Evolutionary conservation across 2,797 vertebrate species (phyloP).

Genomic region (Diplodus sargus): DNA sequence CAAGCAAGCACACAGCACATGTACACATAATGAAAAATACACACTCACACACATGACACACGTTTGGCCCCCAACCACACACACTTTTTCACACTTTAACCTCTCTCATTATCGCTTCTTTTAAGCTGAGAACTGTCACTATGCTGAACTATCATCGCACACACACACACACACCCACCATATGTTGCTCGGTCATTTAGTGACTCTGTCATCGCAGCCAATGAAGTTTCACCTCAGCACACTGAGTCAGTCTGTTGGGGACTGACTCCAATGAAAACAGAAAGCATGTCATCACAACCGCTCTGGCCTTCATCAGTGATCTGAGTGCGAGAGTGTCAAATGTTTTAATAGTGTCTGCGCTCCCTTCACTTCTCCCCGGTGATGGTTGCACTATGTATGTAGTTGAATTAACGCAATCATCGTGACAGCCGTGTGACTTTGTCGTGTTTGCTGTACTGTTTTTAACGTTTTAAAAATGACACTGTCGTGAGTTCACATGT

Average conservation of each 20-base stretch:
- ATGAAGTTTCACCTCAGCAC: slow-evolving; percentile 45
- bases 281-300: slow-evolving; percentile 42
- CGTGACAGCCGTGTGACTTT: not conserved
- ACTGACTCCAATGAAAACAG: slow-evolving; percentile 35
- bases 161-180: slow-evolving; percentile 19
- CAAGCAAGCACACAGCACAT: not conserved
- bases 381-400: not conserved
- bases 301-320: slow-evolving; percentile 12
- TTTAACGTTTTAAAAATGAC: not conserved
- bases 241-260: slow-evolving; percentile 45
- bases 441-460: not conserved
- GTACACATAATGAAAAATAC: not conserved
- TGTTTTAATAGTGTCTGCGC: slow-evolving; percentile 6
- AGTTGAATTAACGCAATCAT: not conserved
- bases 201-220: slow-evolving; percentile 34
- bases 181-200: slow-evolving; percentile 30
- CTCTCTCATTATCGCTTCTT: slow-evolving; percentile 26
- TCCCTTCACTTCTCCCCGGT: not conserved
- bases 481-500: not conserved
- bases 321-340: slow-evolving; percentile 11
- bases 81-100: slow-evolving; percentile 19
- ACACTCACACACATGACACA: not conserved
- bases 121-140: slow-evolving; percentile 19
- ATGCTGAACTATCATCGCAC: slow-evolving; percentile 12
- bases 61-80: not conserved